Evolutionary conservation across 2,113 vertebrate genomes (phyloP).

Genomic region (Platysteira castanea): DNA sequence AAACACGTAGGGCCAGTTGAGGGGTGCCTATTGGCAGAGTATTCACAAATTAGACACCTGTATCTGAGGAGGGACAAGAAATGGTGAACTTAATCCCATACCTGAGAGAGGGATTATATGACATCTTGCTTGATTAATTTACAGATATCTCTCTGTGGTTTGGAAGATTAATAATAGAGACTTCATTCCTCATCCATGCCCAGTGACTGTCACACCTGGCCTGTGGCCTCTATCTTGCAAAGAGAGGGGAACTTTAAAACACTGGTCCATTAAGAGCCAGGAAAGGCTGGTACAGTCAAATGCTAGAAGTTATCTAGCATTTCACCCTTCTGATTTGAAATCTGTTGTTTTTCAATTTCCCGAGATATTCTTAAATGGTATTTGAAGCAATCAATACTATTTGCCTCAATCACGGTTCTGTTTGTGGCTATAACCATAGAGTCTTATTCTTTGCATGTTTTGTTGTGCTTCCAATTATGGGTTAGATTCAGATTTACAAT

Average conservation of each 20-base stretch:
- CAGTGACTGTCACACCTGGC: neutral
- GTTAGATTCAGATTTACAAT: neutral
- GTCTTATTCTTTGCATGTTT: neutral
- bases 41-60: neutral
- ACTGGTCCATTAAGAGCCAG: neutral
- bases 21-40: neutral
- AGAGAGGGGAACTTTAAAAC: neutral
- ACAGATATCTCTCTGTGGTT: neutral
- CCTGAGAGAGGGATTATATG: neutral
- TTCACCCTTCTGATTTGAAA: neutral
- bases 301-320: neutral
- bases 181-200: neutral
- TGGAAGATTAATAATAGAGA: neutral
- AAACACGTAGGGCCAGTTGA: accelerated
- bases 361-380: neutral
- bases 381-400: neutral
- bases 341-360: neutral
- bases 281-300: neutral
- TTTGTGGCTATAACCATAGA: neutral
- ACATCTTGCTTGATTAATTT: neutral
- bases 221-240: neutral
- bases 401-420: neutral
- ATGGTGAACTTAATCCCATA: neutral
- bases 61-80: neutral
- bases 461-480: neutral